A percentile compares a stretch with the other conserved stretches of the same genome.
Evolutionary conservation across 1,140 invertebrate genomes (phyloP).

Genomic region (Paralvinella palmiformis): DNA sequence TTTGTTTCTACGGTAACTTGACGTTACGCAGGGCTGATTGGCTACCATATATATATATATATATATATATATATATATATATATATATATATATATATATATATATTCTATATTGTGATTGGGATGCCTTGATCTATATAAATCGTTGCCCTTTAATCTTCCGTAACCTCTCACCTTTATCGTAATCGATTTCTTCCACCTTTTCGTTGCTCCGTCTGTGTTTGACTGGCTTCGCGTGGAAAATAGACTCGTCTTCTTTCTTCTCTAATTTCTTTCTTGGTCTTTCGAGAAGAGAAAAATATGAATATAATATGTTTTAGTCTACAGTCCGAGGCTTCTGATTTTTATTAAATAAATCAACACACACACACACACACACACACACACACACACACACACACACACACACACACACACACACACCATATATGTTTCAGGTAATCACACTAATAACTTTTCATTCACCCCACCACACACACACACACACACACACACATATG

Average conservation of each 20-base stretch:
- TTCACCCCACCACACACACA: no score
- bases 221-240: conserved; percentile 30
- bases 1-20: neutral
- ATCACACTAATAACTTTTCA: no score
- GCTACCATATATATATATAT: no score
- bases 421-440: no score
- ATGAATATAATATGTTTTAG: neutral
- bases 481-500: no score
- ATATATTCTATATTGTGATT: no score
- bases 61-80: neutral
- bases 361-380: no score
- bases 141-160: neutral
- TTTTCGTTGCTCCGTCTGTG: conserved; percentile 26
- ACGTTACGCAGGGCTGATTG: no score
- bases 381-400: no score
- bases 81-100: neutral
- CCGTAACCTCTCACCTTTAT: conserved; percentile 26
- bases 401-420: no score
- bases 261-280: neutral
- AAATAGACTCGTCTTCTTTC: conserved; percentile 26
- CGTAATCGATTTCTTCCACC: conserved; percentile 26
- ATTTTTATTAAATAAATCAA: no score
- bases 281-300: neutral
- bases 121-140: neutral
- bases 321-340: neutral